Percentiles rank a stretch among this genome's conserved stretches.
These are phyloP conservation scores for Andrena fulva DNA, from an alignment of 2,888 invertebrate species.

Conservation along the genomic window DNA sequence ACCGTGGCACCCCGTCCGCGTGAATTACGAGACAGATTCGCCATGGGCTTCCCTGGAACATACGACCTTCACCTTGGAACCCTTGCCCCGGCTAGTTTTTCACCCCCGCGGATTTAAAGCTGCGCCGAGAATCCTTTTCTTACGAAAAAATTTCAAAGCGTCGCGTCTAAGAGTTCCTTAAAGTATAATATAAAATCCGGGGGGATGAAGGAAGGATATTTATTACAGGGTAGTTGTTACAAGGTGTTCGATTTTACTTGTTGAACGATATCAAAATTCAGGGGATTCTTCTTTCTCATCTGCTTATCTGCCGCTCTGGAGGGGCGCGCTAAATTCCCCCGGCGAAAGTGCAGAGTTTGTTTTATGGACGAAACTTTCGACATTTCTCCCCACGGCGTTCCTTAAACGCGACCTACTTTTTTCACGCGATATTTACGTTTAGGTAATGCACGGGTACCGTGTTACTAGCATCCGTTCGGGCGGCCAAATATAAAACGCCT, in stretches of 20 bases:
- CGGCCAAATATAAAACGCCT: conserved; percentile 19
- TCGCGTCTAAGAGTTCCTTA: too few relatives aligned
- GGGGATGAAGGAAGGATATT: too few relatives aligned
- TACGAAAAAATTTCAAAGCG: too few relatives aligned
- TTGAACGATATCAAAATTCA: neutral
- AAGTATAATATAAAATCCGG: too few relatives aligned
- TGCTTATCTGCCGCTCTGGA: neutral
- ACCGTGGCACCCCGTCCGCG: neutral
- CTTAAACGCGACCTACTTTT: conserved; percentile 42
- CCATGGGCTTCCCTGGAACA: neutral
- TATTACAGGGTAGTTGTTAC: too few relatives aligned
- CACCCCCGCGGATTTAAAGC: neutral
- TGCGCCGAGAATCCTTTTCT: neutral
- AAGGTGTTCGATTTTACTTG: too few relatives aligned
- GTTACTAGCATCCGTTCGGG: neutral
- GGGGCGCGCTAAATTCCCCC: neutral
- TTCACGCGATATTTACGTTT: conserved; percentile 9
- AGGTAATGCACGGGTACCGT: conserved; percentile 14
- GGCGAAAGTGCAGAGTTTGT: neutral
- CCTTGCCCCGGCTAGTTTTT: neutral
- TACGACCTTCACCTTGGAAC: conserved; percentile 8
- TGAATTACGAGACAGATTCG: neutral
- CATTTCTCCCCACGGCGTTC: neutral
- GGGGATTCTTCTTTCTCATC: too few relatives aligned
- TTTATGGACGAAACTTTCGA: neutral